Conservation (phyloP, 2,888 invertebrate species). For the Nemotelus nigrinus region DNA sequence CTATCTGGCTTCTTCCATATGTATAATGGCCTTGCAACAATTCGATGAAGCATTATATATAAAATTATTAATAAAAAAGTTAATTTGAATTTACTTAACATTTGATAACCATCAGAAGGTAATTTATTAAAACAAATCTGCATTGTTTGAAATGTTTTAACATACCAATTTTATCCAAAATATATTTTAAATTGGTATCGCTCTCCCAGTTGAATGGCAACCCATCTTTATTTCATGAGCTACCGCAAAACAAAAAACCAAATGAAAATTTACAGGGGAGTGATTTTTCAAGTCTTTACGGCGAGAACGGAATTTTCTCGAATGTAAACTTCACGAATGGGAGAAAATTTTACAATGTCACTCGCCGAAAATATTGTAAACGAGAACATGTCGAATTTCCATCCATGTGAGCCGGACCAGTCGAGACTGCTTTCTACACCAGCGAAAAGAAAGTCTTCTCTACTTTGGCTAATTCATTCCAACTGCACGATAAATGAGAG, state of each 20-base stretch:
- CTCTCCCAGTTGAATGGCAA: not conserved
- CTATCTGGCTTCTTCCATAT: too few relatives aligned
- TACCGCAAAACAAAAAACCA: not conserved
- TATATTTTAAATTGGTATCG: not conserved
- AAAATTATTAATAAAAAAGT: too few relatives aligned
- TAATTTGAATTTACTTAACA: too few relatives aligned
- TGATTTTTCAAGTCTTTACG: slow-evolving; percentile 6
- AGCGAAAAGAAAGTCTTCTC: too few relatives aligned
- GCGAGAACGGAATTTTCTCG: not conserved
- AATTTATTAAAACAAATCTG: too few relatives aligned
- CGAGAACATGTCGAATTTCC: not conserved
- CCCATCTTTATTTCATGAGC: not conserved
- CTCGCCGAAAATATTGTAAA: not conserved
- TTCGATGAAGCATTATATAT: too few relatives aligned
- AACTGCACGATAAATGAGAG: slow-evolving; percentile 1
- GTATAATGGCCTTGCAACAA: too few relatives aligned
- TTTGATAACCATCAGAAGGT: too few relatives aligned
- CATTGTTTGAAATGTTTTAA: too few relatives aligned
- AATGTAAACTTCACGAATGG: slow-evolving; percentile 4
- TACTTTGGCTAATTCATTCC: not conserved
- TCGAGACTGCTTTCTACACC: too few relatives aligned
- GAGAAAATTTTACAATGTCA: not conserved
- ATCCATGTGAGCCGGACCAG: not conserved
- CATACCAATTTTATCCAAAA: too few relatives aligned
- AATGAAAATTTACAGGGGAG: slow-evolving; percentile 26